Percentiles rank a stretch among this genome's conserved stretches.
phyloP scores from a whole-genome alignment of 2,113 vertebrate species.

The Cephalopholis sonnerati region DNA sequence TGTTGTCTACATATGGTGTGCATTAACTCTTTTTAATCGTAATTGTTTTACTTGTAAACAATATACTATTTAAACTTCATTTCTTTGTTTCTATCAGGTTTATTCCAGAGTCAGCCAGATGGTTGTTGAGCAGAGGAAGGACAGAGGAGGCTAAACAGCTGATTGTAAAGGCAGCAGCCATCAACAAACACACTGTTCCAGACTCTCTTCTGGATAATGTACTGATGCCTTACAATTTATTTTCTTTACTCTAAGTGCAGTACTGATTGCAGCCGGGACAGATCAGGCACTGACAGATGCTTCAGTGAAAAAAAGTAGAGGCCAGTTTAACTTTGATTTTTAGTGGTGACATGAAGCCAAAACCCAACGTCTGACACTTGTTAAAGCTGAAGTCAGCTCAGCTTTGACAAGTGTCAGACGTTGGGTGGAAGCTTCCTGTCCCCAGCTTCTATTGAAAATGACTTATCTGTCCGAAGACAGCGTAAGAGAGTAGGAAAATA shows the following conservation, averaged over 20 bases:
- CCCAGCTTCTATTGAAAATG: no score
- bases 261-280: no score
- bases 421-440: no score
- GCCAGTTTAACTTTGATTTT: no score
- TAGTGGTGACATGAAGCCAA: no score
- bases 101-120: constrained; percentile 87
- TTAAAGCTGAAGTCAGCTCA: no score
- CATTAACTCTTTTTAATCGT: not conserved
- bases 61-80: not conserved
- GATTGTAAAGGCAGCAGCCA: constrained; percentile 80
- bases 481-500: not conserved
- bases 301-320: no score
- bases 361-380: no score
- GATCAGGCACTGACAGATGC: no score
- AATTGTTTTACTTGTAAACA: rapidly evolving
- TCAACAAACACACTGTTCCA: constrained; percentile 79
- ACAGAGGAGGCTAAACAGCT: constrained; percentile 81
- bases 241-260: no score
- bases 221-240: not conserved
- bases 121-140: constrained; percentile 83
- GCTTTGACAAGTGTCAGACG: no score
- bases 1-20: constrained; percentile 82
- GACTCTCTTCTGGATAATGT: constrained; percentile 81
- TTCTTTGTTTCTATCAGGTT: constrained; percentile 67
- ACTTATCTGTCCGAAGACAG: no score